These are phyloP conservation scores for Tetramorium parvispinum DNA, from an alignment of 1,140 invertebrate species.

Conservation along the genomic window DNA sequence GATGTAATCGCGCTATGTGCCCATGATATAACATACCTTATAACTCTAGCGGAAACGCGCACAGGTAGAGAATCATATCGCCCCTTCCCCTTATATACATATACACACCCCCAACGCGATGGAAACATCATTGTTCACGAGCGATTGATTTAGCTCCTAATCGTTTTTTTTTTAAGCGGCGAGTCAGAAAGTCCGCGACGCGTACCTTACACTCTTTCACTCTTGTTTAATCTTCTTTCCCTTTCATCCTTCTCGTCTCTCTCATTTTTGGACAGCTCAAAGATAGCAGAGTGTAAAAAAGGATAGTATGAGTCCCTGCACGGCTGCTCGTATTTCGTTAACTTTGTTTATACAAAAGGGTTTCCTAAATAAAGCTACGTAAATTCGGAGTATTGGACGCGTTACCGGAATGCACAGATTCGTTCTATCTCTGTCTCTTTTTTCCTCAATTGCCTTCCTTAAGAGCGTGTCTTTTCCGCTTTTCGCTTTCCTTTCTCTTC, in stretches of 20 bases:
- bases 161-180: conserved; percentile 73
- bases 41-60: conserved; percentile 69
- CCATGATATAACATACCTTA: conserved; percentile 56
- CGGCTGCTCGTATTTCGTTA: conserved; percentile 50
- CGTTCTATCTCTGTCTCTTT: conserved; percentile 49
- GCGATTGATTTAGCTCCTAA: conserved; percentile 42
- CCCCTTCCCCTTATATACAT: conserved; percentile 64
- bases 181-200: conserved; percentile 74
- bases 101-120: conserved; percentile 82
- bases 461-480: conserved; percentile 11
- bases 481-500: conserved; percentile 26
- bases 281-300: conserved; percentile 79
- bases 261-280: conserved; percentile 30
- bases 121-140: conserved; percentile 78
- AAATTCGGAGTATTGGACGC: conserved; percentile 84
- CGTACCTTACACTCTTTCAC: conserved; percentile 28
- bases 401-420: conserved; percentile 81
- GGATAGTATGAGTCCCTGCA: conserved; percentile 74
- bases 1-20: conserved; percentile 45
- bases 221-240: conserved; percentile 19
- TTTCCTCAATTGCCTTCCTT: background rate
- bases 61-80: conserved; percentile 70
- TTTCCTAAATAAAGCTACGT: conserved; percentile 78
- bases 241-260: background rate
- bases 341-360: conserved; percentile 75